Conservation (phyloP, 1,140 invertebrate genomes). For the Drosophila lacteicornis region DNA sequence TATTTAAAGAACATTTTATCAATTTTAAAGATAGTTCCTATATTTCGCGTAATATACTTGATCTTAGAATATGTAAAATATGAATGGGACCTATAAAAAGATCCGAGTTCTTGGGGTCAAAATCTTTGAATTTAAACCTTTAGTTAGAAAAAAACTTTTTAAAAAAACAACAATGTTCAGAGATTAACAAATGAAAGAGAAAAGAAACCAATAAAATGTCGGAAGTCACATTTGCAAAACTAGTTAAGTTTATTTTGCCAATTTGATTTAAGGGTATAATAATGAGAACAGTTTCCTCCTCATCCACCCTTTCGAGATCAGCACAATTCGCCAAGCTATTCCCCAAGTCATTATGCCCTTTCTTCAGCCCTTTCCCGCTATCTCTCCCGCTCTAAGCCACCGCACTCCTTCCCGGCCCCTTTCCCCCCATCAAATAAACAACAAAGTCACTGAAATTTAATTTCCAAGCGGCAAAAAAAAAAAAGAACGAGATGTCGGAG, state of each 20-base stretch:
- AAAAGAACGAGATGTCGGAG: constrained; percentile 15
- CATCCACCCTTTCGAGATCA: constrained; percentile 6
- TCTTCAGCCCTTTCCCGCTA: constrained; percentile 13
- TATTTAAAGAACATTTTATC: too few species aligned
- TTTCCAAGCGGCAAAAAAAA: constrained; percentile 63
- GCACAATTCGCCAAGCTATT: constrained; percentile 34
- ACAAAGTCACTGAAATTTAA: constrained; percentile 83
- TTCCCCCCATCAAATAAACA: constrained; percentile 66
- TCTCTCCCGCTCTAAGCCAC: not conserved
- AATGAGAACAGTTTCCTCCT: constrained; percentile 13
- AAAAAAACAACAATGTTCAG: too few species aligned
- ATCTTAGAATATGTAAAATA: too few species aligned
- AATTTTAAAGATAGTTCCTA: too few species aligned
- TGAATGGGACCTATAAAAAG: too few species aligned
- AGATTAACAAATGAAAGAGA: too few species aligned
- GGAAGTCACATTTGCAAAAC: not conserved
- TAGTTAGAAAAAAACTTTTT: too few species aligned
- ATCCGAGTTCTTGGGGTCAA: too few species aligned
- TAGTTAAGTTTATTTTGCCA: constrained; percentile 11
- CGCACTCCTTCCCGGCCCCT: not conserved
- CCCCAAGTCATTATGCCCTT: constrained; percentile 60
- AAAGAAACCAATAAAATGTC: not conserved
- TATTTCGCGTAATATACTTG: too few species aligned
- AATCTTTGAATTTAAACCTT: too few species aligned
- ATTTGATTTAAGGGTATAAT: constrained; percentile 11